Percentiles rank a stretch among this genome's conserved stretches.
These are phyloP conservation scores for Lamprotornis superbus DNA, from an alignment of 2,113 vertebrate genomes.

Conservation along the genomic window DNA sequence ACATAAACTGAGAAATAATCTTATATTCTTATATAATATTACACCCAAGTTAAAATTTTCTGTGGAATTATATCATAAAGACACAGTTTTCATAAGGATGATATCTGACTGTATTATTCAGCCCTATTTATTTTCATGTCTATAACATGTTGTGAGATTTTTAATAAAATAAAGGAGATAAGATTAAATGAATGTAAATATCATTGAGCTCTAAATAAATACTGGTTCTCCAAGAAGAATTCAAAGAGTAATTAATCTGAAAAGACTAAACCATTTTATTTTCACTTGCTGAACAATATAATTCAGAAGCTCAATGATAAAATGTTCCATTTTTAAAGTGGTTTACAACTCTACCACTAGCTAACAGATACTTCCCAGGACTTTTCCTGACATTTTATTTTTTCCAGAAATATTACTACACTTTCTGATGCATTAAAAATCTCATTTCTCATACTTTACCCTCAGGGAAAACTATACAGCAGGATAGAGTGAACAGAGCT, in stretches of 20 bases:
- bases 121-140: background rate
- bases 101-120: background rate
- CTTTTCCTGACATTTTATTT: background rate
- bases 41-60: background rate
- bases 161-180: background rate
- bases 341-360: background rate
- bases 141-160: background rate
- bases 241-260: background rate
- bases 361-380: background rate
- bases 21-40: background rate
- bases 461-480: background rate
- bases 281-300: background rate
- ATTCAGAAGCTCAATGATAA: background rate
- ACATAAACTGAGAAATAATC: background rate
- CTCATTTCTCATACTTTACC: background rate
- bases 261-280: background rate
- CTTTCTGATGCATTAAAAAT: background rate
- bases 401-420: background rate
- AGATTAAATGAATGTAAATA: background rate
- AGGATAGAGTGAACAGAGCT: background rate
- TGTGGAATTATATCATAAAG: background rate
- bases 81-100: background rate
- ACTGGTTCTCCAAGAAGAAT: background rate
- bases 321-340: background rate
- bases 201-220: background rate